Evolutionary conservation across 2,888 invertebrate genomes (phyloP).

Genomic region (Steinernema hermaphroditum): DNA sequence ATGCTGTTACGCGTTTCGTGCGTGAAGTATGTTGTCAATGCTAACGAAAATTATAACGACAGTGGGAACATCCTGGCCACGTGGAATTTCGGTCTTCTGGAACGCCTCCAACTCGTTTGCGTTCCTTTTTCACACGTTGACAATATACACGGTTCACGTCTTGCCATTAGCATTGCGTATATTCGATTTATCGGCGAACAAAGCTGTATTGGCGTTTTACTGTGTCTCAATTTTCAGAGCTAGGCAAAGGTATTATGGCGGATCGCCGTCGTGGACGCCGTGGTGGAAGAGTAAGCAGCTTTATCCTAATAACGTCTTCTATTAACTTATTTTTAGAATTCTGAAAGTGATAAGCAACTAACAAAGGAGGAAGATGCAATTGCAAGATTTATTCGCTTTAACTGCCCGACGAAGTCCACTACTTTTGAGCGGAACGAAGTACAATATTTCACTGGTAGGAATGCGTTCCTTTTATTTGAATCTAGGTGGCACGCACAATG

Average conservation of each 20-base stretch:
- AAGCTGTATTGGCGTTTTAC: not conserved
- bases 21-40: no score
- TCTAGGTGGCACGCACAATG: no score
- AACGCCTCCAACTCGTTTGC: not conserved
- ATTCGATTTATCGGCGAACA: no score
- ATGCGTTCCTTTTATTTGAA: no score
- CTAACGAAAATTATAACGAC: no score
- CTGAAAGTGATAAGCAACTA: not conserved
- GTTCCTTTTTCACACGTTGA: no score
- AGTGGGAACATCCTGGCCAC: no score
- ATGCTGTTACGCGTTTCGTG: no score
- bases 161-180: no score
- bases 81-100: conserved; percentile 16
- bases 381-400: conserved; percentile 90
- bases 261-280: not conserved
- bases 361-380: conserved; percentile 83
- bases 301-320: not conserved
- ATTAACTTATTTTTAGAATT: not conserved
- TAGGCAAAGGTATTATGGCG: not conserved
- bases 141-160: no score
- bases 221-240: not conserved
- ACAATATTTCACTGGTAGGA: conserved; percentile 87
- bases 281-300: not conserved
- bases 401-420: conserved; percentile 90
- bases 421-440: conserved; percentile 94